Conservation (phyloP, 2,888 invertebrate genomes). For the Leucozona laternaria region DNA sequence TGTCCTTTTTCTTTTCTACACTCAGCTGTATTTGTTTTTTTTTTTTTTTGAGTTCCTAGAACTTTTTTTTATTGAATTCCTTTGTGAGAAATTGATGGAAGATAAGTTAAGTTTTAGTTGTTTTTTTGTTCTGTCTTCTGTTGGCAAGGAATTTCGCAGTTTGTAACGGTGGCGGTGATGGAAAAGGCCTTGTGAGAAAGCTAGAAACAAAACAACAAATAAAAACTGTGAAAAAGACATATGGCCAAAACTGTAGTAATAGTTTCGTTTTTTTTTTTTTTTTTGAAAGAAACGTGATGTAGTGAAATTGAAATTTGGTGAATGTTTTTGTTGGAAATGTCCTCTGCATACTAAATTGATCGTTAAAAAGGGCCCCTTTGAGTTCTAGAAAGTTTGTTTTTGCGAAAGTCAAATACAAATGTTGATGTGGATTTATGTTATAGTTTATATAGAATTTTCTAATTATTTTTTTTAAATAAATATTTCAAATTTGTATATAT, state of each 20-base stretch:
- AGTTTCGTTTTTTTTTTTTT: too few species aligned
- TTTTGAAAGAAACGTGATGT: slow-evolving; percentile 43
- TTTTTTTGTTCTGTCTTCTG: neutral
- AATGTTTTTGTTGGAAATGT: slow-evolving; percentile 18
- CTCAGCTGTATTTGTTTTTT: neutral
- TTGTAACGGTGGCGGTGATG: slow-evolving; percentile 15
- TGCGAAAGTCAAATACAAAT: neutral
- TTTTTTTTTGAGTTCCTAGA: neutral
- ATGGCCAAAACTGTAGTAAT: slow-evolving; percentile 43
- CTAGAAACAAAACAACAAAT: neutral
- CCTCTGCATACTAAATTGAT: slow-evolving; percentile 2
- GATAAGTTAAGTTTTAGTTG: slow-evolving; percentile 17
- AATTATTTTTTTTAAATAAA: too few species aligned
- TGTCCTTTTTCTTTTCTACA: neutral
- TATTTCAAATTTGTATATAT: too few species aligned
- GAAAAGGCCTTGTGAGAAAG: neutral
- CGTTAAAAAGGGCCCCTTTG: neutral
- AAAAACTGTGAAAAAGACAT: slow-evolving; percentile 40
- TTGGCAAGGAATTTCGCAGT: slow-evolving; percentile 41
- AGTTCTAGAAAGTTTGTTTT: neutral
- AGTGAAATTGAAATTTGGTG: slow-evolving; percentile 52
- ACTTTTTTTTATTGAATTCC: slow-evolving; percentile 62
- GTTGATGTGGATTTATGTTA: neutral
- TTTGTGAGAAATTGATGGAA: slow-evolving; percentile 53
- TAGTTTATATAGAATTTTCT: neutral